phyloP scores from a whole-genome alignment of 2,888 invertebrate species.

The Metellina segmentata region DNA sequence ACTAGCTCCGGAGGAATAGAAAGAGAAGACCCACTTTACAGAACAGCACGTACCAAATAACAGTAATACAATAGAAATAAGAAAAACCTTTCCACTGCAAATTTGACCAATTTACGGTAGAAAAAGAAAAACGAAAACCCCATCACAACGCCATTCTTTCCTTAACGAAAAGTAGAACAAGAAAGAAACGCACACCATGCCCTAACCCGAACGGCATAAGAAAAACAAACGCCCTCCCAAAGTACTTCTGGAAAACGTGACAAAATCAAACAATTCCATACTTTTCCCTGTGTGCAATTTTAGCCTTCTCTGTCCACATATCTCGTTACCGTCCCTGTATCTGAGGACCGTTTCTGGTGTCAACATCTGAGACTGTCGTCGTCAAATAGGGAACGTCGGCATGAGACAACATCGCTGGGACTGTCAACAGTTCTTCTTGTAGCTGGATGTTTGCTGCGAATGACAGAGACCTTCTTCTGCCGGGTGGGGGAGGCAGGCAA shows the following conservation, averaged over 20 bases:
- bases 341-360: slow-evolving; percentile 29
- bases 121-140: background rate
- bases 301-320: slow-evolving; percentile 7
- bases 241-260: slow-evolving; percentile 64
- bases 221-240: slow-evolving; percentile 27
- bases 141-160: slow-evolving; percentile 16
- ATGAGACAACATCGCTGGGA: slow-evolving; percentile 17
- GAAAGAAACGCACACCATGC: slow-evolving; percentile 15
- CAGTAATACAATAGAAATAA: background rate
- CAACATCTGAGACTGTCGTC: slow-evolving; percentile 49
- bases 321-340: slow-evolving; percentile 52
- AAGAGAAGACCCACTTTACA: slow-evolving; percentile 13
- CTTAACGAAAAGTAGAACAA: slow-evolving; percentile 29
- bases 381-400: slow-evolving; percentile 41
- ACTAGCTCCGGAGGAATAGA: slow-evolving; percentile 2
- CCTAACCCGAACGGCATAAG: slow-evolving; percentile 7
- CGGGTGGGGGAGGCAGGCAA: background rate
- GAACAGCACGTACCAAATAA: background rate
- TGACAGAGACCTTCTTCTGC: slow-evolving; percentile 21
- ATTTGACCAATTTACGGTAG: slow-evolving; percentile 48
- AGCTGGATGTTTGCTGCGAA: slow-evolving; percentile 43
- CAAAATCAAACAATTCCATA: slow-evolving; percentile 60
- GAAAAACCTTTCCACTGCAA: background rate
- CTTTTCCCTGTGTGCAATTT: slow-evolving; percentile 16
- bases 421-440: slow-evolving; percentile 58